A percentile compares a stretch with the other conserved stretches of the same genome.
Evolutionary conservation across 2,113 vertebrate species (phyloP).

Genomic region (Serilophus lunatus): DNA sequence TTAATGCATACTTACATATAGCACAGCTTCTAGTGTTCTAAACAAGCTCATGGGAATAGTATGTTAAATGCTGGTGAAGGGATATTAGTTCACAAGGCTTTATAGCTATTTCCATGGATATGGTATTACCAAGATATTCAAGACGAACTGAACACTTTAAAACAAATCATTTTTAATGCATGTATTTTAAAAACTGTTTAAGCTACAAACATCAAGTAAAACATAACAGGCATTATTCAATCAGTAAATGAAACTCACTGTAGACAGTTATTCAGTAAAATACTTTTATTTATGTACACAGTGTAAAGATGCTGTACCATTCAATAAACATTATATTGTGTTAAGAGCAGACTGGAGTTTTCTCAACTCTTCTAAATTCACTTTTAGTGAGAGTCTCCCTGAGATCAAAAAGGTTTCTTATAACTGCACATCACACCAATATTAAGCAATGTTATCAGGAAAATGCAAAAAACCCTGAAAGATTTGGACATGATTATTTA

Average conservation of each 20-base stretch:
- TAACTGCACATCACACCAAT: background rate
- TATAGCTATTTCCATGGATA: background rate
- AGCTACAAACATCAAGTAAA: background rate
- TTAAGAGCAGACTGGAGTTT: background rate
- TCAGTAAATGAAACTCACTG: background rate
- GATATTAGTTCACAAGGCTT: background rate
- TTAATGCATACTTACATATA: background rate
- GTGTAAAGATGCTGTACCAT: background rate
- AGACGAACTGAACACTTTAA: background rate
- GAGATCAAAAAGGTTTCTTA: background rate
- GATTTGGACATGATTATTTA: background rate
- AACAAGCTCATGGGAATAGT: background rate
- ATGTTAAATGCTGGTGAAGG: background rate
- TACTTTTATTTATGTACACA: constrained; percentile 38
- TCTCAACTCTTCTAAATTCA: background rate
- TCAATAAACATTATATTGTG: background rate
- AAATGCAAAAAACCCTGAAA: background rate
- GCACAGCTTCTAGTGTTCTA: background rate
- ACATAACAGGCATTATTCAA: background rate
- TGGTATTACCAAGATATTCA: background rate
- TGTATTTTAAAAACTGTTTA: background rate
- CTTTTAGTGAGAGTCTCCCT: background rate
- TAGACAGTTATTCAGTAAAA: constrained; percentile 3
- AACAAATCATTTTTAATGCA: background rate
- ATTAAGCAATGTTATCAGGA: background rate